Evolutionary conservation across 2,113 vertebrate genomes (phyloP).

Genomic region (Ammodytes marinus): DNA sequence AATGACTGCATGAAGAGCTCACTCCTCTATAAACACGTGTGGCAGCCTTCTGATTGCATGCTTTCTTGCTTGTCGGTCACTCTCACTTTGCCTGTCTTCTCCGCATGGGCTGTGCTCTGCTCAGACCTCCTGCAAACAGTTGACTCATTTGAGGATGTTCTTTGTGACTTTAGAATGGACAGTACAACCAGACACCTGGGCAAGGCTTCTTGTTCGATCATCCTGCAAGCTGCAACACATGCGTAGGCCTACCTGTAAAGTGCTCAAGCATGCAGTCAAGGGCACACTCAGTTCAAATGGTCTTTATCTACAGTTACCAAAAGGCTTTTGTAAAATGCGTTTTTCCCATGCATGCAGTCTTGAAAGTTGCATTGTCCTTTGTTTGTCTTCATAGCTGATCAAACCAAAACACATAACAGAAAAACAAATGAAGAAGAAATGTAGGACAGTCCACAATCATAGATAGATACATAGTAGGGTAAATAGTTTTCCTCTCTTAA

Average conservation of each 20-base stretch:
- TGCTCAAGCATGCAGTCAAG: background rate
- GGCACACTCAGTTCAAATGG: background rate
- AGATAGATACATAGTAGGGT: background rate
- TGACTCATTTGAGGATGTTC: conserved; percentile 19
- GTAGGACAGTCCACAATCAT: background rate
- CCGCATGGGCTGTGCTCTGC: background rate
- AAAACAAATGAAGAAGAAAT: background rate
- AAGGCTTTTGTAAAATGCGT: background rate
- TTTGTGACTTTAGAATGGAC: conserved; percentile 16
- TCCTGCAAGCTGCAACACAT: no score
- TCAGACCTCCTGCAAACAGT: conserved; percentile 11
- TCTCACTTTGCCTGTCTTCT: conserved; percentile 9
- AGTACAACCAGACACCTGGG: background rate
- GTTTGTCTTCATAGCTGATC: background rate
- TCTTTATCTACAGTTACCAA: background rate
- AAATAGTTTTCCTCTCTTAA: background rate
- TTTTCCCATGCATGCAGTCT: background rate
- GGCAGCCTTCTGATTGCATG: background rate
- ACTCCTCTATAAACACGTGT: conserved; percentile 1
- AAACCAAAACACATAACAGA: background rate
- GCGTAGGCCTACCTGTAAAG: background rate
- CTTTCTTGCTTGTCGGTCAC: background rate
- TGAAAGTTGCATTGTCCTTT: background rate
- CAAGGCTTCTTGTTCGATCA: background rate
- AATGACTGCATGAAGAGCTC: conserved; percentile 25